phyloP scores from a whole-genome alignment of 2,888 invertebrate species.

The Drosophila tripunctata region DNA sequence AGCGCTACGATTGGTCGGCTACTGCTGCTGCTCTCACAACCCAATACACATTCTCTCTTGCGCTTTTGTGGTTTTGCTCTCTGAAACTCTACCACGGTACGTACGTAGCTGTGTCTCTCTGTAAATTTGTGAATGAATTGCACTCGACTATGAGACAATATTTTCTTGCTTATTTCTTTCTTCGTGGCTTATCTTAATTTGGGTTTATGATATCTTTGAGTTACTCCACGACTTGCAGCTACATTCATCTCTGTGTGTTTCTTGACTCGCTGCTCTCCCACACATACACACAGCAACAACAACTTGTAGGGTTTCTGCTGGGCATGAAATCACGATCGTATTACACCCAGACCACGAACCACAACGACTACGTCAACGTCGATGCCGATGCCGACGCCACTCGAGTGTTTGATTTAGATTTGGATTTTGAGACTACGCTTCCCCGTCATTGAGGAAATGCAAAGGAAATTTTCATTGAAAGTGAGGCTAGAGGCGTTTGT shows the following conservation, averaged over 20 bases:
- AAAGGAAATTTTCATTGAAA: constrained; percentile 67
- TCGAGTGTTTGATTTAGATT: constrained; percentile 55
- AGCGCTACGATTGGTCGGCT: constrained; percentile 61
- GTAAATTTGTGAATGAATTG: constrained; percentile 70
- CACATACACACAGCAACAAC: constrained; percentile 17
- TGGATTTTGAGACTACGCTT: constrained; percentile 10
- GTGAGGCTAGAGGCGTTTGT: constrained; percentile 47
- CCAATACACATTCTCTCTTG: constrained; percentile 9
- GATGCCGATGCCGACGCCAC: constrained; percentile 27
- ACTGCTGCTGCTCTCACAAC: background rate
- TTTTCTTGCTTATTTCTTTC: constrained; percentile 41
- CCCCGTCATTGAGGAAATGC: constrained; percentile 64
- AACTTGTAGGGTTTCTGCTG: constrained; percentile 66
- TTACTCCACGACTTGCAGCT: constrained; percentile 25
- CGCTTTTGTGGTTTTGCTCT: no score
- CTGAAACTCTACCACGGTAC: constrained; percentile 12
- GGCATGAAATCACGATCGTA: constrained; percentile 71
- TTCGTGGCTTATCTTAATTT: constrained; percentile 73
- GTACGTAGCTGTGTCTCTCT: background rate
- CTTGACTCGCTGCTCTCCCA: constrained; percentile 41
- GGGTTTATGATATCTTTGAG: constrained; percentile 68
- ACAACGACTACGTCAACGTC: constrained; percentile 19
- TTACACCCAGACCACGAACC: constrained; percentile 63
- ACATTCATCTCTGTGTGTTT: constrained; percentile 29
- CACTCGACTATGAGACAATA: constrained; percentile 24